Percentiles rank a stretch among this genome's conserved stretches.
These are phyloP conservation scores for Agriopis marginaria DNA, from an alignment of 2,888 invertebrate genomes.

Conservation along the genomic window DNA sequence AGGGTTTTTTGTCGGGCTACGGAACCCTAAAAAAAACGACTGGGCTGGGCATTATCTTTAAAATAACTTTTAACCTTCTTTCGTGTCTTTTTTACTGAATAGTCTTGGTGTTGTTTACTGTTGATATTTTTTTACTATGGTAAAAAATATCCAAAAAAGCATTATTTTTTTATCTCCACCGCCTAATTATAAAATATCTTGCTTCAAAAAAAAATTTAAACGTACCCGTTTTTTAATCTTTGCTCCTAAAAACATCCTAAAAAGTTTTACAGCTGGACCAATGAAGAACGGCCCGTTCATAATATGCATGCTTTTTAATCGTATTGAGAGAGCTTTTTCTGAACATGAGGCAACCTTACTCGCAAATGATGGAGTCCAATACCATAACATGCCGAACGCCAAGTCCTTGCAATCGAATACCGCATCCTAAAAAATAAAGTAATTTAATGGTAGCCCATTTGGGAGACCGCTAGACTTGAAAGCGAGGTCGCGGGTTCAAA, in stretches of 20 bases:
- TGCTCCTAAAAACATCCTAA: slow-evolving; percentile 41
- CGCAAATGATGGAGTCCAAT: slow-evolving; percentile 44
- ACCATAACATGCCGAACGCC: slow-evolving; percentile 31
- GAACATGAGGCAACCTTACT: slow-evolving; percentile 29
- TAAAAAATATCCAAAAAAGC: too few relatives aligned
- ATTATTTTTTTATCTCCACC: too few relatives aligned
- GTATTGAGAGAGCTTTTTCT: slow-evolving; percentile 42
- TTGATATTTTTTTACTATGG: too few relatives aligned
- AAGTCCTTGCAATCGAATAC: slow-evolving; percentile 31
- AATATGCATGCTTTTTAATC: slow-evolving; percentile 42
- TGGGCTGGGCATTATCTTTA: too few relatives aligned
- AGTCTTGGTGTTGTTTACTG: too few relatives aligned
- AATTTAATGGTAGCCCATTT: not conserved
- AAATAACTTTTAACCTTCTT: too few relatives aligned
- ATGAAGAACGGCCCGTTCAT: slow-evolving; percentile 38
- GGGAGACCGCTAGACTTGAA: too few relatives aligned
- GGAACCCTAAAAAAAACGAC: too few relatives aligned
- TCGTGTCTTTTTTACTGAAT: too few relatives aligned
- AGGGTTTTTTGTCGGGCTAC: too few relatives aligned
- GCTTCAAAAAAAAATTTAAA: not conserved
- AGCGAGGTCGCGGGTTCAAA: too few relatives aligned
- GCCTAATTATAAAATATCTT: not conserved
- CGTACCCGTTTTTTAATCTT: slow-evolving; percentile 44
- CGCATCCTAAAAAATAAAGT: slow-evolving; percentile 34
- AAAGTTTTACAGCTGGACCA: slow-evolving; percentile 33